These are phyloP conservation scores for Borostomias antarcticus DNA, from an alignment of 2,797 vertebrate species.

Conservation along the genomic window DNA sequence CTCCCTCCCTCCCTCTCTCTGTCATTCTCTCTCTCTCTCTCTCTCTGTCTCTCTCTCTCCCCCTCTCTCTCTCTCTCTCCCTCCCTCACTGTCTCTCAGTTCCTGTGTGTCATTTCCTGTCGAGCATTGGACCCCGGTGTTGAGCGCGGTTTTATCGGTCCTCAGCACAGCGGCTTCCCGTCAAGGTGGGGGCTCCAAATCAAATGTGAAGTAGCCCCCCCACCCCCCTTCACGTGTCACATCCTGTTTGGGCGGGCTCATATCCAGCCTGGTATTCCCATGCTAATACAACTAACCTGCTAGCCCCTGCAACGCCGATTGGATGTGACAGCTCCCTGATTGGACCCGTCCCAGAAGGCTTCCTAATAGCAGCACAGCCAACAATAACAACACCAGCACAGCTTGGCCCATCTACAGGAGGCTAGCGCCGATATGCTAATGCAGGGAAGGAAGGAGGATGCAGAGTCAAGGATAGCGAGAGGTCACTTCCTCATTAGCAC, in stretches of 20 bases:
- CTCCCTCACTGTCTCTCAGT: neutral
- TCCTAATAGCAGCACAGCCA: neutral
- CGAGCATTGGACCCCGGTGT: neutral
- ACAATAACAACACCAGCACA: neutral
- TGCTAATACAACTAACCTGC: slow-evolving; percentile 1
- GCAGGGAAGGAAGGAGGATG: neutral
- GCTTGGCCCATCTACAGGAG: neutral
- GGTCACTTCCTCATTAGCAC: neutral
- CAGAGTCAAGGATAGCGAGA: neutral
- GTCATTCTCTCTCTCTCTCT: neutral
- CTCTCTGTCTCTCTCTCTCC: neutral
- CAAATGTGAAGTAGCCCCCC: slow-evolving; percentile 7
- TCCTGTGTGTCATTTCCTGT: neutral
- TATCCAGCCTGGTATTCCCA: neutral
- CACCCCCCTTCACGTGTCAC: neutral
- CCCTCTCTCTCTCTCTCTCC: neutral
- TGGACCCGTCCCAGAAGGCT: neutral
- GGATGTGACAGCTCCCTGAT: slow-evolving; percentile 3
- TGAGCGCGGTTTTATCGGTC: neutral
- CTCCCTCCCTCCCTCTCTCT: neutral
- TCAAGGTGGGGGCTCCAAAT: slow-evolving; percentile 6
- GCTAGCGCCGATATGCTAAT: no score
- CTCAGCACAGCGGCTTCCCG: neutral
- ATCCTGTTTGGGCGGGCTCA: neutral
- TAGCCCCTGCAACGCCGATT: neutral